A percentile compares a stretch with the other conserved stretches of the same genome.
phyloP scores from a whole-genome alignment of 1,140 invertebrate species.

The Heliconius himera region DNA sequence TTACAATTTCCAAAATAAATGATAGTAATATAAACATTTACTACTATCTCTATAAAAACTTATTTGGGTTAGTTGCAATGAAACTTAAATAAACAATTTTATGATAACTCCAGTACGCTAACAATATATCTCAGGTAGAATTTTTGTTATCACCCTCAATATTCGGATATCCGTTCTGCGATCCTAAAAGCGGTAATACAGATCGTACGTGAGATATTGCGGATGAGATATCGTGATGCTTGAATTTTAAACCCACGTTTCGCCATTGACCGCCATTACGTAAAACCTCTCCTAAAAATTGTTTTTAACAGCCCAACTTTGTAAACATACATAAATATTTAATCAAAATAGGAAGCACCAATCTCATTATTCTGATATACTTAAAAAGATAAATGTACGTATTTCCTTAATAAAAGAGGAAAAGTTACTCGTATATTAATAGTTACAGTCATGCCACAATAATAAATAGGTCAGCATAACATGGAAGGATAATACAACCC shows the following conservation, averaged over 20 bases:
- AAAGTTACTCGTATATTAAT: conserved; percentile 23
- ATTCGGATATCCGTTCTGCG: conserved; percentile 48
- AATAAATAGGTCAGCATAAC: conserved; percentile 43
- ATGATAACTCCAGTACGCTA: conserved; percentile 13
- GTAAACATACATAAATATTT: conserved; percentile 25
- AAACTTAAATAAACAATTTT: conserved; percentile 19
- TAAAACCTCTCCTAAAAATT: conserved; percentile 50
- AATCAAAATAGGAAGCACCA: conserved; percentile 18
- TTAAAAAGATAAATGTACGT: conserved; percentile 31
- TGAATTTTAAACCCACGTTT: conserved; percentile 60
- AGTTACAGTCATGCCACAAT: conserved; percentile 35
- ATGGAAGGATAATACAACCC: conserved; percentile 43
- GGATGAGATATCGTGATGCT: conserved; percentile 48
- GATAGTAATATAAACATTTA: background rate
- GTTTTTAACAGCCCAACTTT: conserved; percentile 28
- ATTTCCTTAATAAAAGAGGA: conserved; percentile 30
- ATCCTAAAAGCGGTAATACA: conserved; percentile 64
- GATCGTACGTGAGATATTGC: conserved; percentile 71
- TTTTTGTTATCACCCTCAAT: conserved; percentile 53
- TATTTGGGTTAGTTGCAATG: conserved; percentile 18
- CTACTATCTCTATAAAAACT: background rate
- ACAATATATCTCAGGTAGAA: conserved; percentile 39
- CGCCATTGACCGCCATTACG: conserved; percentile 37
- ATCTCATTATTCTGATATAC: conserved; percentile 22
- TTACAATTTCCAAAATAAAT: background rate